Conservation (phyloP, 2,113 vertebrate species). For the Ascaphus truei region DNA sequence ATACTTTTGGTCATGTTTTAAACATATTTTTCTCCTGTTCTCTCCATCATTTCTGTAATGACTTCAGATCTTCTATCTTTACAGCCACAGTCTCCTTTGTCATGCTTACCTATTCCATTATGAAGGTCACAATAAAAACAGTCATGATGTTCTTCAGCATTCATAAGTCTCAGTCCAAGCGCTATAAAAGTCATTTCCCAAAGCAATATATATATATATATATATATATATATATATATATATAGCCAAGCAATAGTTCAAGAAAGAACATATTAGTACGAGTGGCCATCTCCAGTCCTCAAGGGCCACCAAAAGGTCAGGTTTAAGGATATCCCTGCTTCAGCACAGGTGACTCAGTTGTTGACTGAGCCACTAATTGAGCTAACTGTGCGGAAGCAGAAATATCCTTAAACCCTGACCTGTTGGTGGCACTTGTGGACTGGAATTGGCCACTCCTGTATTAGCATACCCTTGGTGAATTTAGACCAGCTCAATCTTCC, state of each 20-base stretch:
- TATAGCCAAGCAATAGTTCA: background rate
- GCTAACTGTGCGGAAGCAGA: no score
- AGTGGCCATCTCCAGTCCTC: no score
- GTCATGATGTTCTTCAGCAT: background rate
- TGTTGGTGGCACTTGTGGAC: no score
- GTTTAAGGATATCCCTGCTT: no score
- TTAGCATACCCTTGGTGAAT: conserved; percentile 16
- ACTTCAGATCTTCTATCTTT: no score
- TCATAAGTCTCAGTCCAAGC: background rate
- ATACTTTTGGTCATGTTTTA: background rate
- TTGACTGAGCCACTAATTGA: no score
- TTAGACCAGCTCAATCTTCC: background rate
- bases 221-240: background rate
- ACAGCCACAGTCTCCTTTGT: background rate
- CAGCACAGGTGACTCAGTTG: no score
- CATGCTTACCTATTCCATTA: no score
- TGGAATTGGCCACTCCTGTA: no score
- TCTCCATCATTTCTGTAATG: no score
- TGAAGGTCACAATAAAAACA: background rate
- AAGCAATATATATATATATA: background rate
- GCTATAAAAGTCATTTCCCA: background rate
- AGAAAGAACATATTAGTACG: background rate
- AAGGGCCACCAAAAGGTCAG: no score
- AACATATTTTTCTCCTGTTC: background rate
- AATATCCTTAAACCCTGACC: no score